Evolutionary conservation across 2,888 invertebrate genomes (phyloP), one percentile per base, ranked within the genome.

Genomic region (Melieria crassipennis): DNA sequence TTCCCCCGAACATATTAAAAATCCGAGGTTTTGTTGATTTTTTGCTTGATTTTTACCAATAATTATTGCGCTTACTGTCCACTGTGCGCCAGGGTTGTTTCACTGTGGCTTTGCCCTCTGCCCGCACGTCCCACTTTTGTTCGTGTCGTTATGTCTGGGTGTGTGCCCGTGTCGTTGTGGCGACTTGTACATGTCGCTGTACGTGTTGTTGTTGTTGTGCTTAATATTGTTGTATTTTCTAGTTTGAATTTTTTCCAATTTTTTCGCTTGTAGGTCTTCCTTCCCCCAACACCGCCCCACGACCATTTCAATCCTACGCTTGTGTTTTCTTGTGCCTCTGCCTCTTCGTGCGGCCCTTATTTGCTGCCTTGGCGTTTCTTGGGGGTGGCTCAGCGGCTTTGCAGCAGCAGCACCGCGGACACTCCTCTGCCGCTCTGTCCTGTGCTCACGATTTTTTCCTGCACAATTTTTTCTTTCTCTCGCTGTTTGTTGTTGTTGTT

Each of bases 381-480:
- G 69, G 63, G 66, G 75, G 75, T 73, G 70, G 66, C 57, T 67
- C 11, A 11, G 43, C 45, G 71, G 68, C 69, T 73, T 71, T 66
- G 66, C 73, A 71, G 13, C 6, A n/a, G 4, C 52, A 11, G 6
- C 52, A 52, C 52, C 50, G 16, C 45, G 68, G n/a, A 56, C 64
- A 45, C 48, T 30, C 30, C 58, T 11, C 58, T 42, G 56, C 64
- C 58, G 62, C 66, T 63, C 67, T 71, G 61, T 65, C 70, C 50
- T 71, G 73, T 75, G 70, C 72, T 70, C 67, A 72, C 58, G 61
- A 68, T 67, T 75, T 77, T 75, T 76, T 75, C 68, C 60, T 55
- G 42, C 61, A 62, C 30, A 30, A 30, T 30, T 30, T 57, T 67
- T 63, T 42, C 60, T 71, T 71, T 65, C 72, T 66, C 43, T 43